Conservation (phyloP, 53 echinoderm and acorn worm genomes). For the Arbacia lixula region DNA sequence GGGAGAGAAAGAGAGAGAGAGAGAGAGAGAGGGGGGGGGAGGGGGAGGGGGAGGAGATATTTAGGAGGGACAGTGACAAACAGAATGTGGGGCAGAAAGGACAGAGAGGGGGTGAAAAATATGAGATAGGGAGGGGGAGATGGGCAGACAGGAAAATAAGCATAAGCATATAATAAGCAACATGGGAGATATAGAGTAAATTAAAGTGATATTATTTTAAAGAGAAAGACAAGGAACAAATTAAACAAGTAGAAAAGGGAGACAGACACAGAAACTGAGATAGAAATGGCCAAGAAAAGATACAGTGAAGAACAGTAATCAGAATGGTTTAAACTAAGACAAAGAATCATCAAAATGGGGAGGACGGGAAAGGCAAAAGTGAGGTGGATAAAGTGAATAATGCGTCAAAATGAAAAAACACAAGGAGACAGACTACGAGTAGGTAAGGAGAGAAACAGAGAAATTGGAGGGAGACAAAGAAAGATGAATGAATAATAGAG, state of each 20-base stretch:
- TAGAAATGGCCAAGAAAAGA: not conserved
- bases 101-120: not conserved
- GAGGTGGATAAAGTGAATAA: too few relatives aligned
- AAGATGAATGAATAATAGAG: too few relatives aligned
- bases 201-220: not conserved
- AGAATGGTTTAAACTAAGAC: not conserved
- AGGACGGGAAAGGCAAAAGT: not conserved
- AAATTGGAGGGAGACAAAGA: too few relatives aligned
- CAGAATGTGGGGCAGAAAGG: not conserved
- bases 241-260: not conserved
- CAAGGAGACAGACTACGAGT: too few relatives aligned
- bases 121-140: not conserved
- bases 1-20: not conserved
- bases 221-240: not conserved
- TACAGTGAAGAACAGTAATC: not conserved
- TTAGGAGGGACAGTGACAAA: too few relatives aligned
- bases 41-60: too few relatives aligned
- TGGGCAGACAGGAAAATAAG: not conserved
- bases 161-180: not conserved
- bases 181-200: not conserved
- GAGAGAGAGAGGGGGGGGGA: not conserved
- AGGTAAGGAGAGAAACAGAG: too few relatives aligned
- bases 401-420: too few relatives aligned
- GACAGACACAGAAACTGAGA: not conserved
- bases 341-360: not conserved